Evolutionary conservation across 37 sponge, comb jelly and placozoan genomes (phyloP).

Genomic region (Aplysina aerophoba): DNA sequence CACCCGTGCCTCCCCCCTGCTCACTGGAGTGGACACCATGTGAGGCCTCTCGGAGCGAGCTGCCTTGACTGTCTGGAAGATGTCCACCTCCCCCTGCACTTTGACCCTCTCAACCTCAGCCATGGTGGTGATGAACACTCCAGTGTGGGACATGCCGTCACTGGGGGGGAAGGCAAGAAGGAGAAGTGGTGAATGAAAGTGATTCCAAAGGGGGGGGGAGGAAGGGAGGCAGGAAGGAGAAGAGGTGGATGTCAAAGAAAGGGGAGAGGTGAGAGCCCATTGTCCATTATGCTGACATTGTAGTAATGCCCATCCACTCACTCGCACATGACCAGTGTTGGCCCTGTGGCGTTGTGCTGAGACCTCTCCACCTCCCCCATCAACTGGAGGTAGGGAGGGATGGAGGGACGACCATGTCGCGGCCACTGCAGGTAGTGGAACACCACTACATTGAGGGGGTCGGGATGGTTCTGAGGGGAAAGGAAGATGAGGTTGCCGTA

Average conservation of each 20-base stretch:
- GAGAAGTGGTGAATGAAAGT: too few relatives aligned
- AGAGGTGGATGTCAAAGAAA: too few relatives aligned
- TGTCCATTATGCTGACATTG: too few relatives aligned
- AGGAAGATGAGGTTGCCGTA: too few relatives aligned
- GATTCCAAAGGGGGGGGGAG: too few relatives aligned
- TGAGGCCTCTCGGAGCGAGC: conserved; percentile 9
- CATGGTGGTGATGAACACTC: conserved; percentile 22
- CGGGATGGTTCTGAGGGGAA: too few relatives aligned
- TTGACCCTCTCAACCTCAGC: conserved; percentile 18
- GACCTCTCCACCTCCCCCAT: conserved; percentile 34
- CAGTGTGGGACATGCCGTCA: conserved; percentile 25
- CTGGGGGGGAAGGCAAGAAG: neutral
- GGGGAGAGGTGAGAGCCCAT: too few relatives aligned
- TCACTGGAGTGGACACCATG: conserved; percentile 21
- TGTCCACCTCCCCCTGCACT: conserved; percentile 19
- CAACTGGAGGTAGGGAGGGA: neutral
- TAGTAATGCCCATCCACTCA: neutral
- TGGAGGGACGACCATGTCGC: neutral
- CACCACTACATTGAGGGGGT: too few relatives aligned
- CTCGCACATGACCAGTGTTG: conserved; percentile 31
- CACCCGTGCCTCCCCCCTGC: neutral
- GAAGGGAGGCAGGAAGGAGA: too few relatives aligned
- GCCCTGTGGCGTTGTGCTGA: neutral
- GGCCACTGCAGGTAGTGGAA: conserved; percentile 26
- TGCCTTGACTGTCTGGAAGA: conserved; percentile 27